A percentile compares a stretch with the other conserved stretches of the same genome.
Conservation (phyloP, 2,888 invertebrate genomes). For the Metopia argyrocephala region DNA sequence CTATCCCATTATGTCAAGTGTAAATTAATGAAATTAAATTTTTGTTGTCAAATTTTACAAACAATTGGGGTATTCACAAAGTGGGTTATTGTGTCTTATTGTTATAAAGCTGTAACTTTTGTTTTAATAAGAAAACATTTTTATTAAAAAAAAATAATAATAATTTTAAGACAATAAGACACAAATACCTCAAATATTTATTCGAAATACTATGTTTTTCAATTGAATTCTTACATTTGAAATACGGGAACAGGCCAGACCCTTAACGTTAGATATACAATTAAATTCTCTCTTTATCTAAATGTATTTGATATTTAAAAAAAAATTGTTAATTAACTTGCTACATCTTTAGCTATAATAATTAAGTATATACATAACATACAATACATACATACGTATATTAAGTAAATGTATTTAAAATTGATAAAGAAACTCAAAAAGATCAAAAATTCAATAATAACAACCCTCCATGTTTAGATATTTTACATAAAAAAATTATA, state of each 20-base stretch:
- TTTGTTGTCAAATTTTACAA: no score
- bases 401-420: neutral
- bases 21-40: no score
- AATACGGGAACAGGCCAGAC: no score
- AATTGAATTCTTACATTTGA: no score
- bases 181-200: no score
- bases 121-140: no score
- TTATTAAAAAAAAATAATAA: neutral
- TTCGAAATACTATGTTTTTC: no score
- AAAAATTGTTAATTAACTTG: neutral
- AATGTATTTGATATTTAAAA: slow-evolving; percentile 41
- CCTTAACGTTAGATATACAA: slow-evolving; percentile 18
- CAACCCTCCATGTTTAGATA: slow-evolving; percentile 54
- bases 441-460: neutral
- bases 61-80: no score
- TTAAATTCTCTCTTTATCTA: slow-evolving; percentile 22
- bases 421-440: neutral
- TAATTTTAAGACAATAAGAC: no score
- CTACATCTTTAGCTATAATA: slow-evolving; percentile 9
- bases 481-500: slow-evolving; percentile 30
- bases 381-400: neutral
- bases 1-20: no score
- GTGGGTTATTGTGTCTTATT: no score
- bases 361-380: slow-evolving; percentile 4
- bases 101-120: no score